phyloP scores from a whole-genome alignment of 2,113 vertebrate genomes.

The Hylia prasina region DNA sequence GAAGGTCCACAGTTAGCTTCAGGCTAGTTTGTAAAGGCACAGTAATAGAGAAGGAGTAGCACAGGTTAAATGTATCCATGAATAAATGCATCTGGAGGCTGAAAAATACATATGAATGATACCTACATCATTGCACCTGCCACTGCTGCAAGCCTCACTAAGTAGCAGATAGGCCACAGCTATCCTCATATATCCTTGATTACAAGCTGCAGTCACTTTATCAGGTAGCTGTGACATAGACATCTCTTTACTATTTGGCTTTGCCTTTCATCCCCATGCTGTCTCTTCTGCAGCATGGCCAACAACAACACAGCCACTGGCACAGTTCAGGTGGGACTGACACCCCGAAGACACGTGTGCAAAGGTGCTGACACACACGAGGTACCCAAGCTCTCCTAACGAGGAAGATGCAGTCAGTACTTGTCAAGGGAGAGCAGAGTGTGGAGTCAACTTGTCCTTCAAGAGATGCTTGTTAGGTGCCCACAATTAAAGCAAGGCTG shows the following conservation, averaged over 20 bases:
- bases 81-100: background rate
- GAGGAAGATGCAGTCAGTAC: background rate
- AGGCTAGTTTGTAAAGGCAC: background rate
- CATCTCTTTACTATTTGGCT: background rate
- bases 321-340: background rate
- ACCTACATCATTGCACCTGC: background rate
- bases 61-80: background rate
- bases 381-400: background rate
- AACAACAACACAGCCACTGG: background rate
- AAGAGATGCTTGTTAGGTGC: background rate
- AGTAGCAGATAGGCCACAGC: background rate
- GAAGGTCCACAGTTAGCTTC: background rate
- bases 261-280: background rate
- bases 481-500: background rate
- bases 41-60: background rate
- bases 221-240: background rate
- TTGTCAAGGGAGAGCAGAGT: background rate
- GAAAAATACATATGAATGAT: background rate
- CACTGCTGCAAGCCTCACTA: background rate
- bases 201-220: background rate
- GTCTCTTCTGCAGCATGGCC: background rate
- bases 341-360: background rate
- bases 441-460: background rate
- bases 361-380: rapidly evolving
- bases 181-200: background rate